Percentiles rank a stretch among this genome's conserved stretches.
Conservation (phyloP, 2,888 invertebrate species). For the Malthinus seriepunctatus region DNA sequence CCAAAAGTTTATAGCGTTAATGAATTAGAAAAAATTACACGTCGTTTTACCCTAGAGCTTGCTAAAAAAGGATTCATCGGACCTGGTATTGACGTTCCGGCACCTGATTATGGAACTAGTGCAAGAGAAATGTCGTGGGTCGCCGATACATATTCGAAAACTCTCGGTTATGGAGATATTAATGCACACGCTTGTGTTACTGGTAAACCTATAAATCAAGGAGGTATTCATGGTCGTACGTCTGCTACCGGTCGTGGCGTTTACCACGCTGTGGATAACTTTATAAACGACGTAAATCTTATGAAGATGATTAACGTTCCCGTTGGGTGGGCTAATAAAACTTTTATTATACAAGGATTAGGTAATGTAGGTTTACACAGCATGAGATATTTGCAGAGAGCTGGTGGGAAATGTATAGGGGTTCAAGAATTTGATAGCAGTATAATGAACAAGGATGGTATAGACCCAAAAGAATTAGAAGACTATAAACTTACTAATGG, state of each 20-base stretch:
- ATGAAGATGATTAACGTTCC: conserved; percentile 89
- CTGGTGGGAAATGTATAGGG: conserved; percentile 91
- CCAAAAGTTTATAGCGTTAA: conserved; percentile 88
- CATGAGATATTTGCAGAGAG: conserved; percentile 89
- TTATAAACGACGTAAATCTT: conserved; percentile 91
- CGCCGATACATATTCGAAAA: conserved; percentile 96
- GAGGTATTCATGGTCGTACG: conserved; percentile 95
- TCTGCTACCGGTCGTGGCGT: conserved; percentile 97
- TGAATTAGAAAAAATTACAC: conserved; percentile 96
- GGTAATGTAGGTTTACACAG: conserved; percentile 98
- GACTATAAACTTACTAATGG: conserved; percentile 87
- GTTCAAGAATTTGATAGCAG: conserved; percentile 88
- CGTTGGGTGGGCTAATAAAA: conserved; percentile 97
- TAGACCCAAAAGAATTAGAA: conserved; percentile 89
- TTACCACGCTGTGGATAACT: conserved; percentile 92
- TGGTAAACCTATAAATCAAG: conserved; percentile 94
- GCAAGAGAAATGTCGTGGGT: conserved; percentile 99
- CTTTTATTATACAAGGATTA: conserved; percentile 93
- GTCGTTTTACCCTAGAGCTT: conserved; percentile 92
- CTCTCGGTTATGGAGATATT: conserved; percentile 89
- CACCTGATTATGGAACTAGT: conserved; percentile 98
- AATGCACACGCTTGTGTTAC: conserved; percentile 97
- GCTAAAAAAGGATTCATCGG: conserved; percentile 97
- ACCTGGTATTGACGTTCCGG: conserved; percentile 99
- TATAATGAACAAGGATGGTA: conserved; percentile 86